Percentiles rank a stretch among this genome's conserved stretches.
Conservation (phyloP, 2,113 vertebrate genomes). For the Rhinolophus ferrumequinum region DNA sequence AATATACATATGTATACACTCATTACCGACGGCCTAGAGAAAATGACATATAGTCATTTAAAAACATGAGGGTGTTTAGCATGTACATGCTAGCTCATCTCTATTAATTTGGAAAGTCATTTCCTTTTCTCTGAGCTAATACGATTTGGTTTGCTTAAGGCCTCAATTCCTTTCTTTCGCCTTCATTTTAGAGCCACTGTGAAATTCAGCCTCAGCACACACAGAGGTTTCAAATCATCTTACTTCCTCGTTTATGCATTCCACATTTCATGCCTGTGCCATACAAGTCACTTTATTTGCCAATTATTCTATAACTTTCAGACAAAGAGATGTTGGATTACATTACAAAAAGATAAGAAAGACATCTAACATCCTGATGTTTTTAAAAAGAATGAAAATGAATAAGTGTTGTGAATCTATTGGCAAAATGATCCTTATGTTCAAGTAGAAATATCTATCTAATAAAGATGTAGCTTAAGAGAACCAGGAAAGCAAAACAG, state of each 20-base stretch:
- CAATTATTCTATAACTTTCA: neutral
- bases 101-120: slow-evolving; percentile 67
- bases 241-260: neutral
- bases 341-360: slow-evolving; percentile 57
- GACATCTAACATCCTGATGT: neutral
- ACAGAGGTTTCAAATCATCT: slow-evolving; percentile 20
- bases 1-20: neutral
- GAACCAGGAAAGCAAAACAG: slow-evolving; percentile 16
- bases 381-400: neutral
- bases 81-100: slow-evolving; percentile 22
- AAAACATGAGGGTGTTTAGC: slow-evolving; percentile 52
- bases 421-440: slow-evolving; percentile 33
- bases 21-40: slow-evolving; percentile 51
- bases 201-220: slow-evolving; percentile 53
- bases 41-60: slow-evolving; percentile 39
- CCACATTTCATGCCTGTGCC: neutral
- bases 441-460: slow-evolving; percentile 11
- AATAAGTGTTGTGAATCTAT: neutral
- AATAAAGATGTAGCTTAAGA: slow-evolving; percentile 43
- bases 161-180: slow-evolving; percentile 57
- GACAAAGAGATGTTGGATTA: neutral
- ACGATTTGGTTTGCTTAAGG: slow-evolving; percentile 63
- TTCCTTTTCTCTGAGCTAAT: slow-evolving; percentile 70
- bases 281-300: slow-evolving; percentile 51
- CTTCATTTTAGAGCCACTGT: slow-evolving; percentile 51